Base-by-base conservation (phyloP, 35 echinoderm and acorn worm genomes). In the Ophiothrix spiculata region DNA sequence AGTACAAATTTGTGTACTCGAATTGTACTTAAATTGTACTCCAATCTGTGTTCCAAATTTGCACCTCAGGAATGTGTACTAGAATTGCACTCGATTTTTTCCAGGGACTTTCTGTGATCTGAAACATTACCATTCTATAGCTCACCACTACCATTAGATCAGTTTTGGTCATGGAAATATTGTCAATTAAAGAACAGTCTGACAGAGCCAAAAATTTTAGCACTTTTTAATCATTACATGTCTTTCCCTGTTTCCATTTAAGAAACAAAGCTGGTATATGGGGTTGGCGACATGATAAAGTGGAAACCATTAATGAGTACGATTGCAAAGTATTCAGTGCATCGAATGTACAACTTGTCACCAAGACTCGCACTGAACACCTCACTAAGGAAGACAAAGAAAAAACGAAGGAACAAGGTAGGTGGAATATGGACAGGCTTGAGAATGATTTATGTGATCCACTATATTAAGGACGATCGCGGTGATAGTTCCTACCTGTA, bases 291-390 rank as follows among this genome's bases (percentile, higher is more conserved):
- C 91, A 93, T 82, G 95, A 98, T 56, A 98, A 98, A 75, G 87
- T 94, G 25, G 95, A 98, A 60, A 40, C 25, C 19, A 83, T 98
- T 37, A 98, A 93, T 54, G 83, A 80, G 12, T 98, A 94, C 75
- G 95, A 98, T 33, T 98, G 95, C 79, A 94, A 98, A 90, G 95
- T 98, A 76, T 98, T 98, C 76, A 91, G 88, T 84, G 95, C 95
- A 33, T 91, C 89, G 21, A 98, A 98, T 80, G 95, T 98, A 3
- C 91, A 94, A 69, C 84, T 98, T 32, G 85, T 91, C 10, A 98
- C 95, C 41, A 98, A 98, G 45, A 93, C 81, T n/a, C 88, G 95
- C 83, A 88, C 91, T 33, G 95, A 98, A 84, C 95, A 98, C 77
- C 89, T 98, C 39, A 98, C 95, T 32, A 93, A 93, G 82, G 95